Evolutionary conservation across 2,113 vertebrate genomes (phyloP), one percentile per base, ranked within the genome.

Genomic region (Nansenia antarctica): DNA sequence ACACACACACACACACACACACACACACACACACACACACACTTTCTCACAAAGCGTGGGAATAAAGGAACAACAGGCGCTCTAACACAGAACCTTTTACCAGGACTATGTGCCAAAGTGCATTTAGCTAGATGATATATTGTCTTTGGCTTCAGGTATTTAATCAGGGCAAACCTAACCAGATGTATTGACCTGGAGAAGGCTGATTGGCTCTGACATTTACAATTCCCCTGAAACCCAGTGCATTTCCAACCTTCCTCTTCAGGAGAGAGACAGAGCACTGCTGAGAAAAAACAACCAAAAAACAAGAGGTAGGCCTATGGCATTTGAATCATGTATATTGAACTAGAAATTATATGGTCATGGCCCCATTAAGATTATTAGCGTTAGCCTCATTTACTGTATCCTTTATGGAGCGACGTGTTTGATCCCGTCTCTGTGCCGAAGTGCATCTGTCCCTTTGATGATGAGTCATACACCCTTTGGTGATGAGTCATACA

Each of bases 181-280:
- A 65, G 37, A 67, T 60, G 30, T 69, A 69, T 7, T 64, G 59
- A 60, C 54, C 74, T 5, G 5, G 22, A 42, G 58, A 32, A 15
- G 32, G 22, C 74, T 75, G 73, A 76, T 70, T 73, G 69, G 57
- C 62, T 39, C 32, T 75, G 75, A 76, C 82, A 87, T 86, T 86
- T 79, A 73, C 26, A 54, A 37, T 67, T 76, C 74, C 27, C 74
- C 32, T 57, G 45, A 84, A 37, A 77, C 27, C 52, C 55, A 49
- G 45, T 32, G 49, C 60, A 65, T 57, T 31, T 76, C 20, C 59
- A 62, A n/a, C 47, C 52, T 59, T 62, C 35, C 65, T 37, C 68
- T 67, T 70, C 32, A 24, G 32, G 4, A 11, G 9, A 61, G 1
- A 67, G 34, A 47, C 67, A 64, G 26, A 70, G 65, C 49, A 65